A percentile compares a stretch with the other conserved stretches of the same genome.
Evolutionary conservation across 1,140 invertebrate genomes (phyloP).

Genomic region (Habropoda laboriosa): DNA sequence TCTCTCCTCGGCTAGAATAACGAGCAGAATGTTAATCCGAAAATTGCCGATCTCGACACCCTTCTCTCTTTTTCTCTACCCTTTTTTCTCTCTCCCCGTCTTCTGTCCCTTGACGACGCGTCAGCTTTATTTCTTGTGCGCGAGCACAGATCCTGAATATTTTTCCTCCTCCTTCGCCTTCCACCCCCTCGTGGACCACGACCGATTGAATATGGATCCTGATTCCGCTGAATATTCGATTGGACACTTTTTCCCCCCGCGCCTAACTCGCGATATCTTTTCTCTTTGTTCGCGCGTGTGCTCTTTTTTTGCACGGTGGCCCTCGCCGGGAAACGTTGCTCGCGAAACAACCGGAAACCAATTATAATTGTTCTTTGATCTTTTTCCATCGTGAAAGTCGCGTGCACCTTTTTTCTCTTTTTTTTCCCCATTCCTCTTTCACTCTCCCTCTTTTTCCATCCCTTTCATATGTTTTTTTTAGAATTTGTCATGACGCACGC

Average conservation of each 20-base stretch:
- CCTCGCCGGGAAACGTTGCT: neutral
- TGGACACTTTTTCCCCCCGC: too few relatives aligned
- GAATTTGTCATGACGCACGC: neutral
- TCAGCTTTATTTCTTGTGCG: constrained; percentile 9
- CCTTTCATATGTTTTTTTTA: neutral
- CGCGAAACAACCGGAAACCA: constrained; percentile 10
- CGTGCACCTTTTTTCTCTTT: neutral
- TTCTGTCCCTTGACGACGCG: neutral
- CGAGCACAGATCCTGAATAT: neutral
- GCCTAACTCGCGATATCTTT: constrained; percentile 25
- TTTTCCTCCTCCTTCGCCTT: too few relatives aligned
- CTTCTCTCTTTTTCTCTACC: neutral
- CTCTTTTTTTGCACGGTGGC: neutral
- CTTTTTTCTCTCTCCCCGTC: too few relatives aligned
- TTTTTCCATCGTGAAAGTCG: constrained; percentile 1
- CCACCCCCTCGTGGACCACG: neutral
- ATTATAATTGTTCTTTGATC: constrained; percentile 14
- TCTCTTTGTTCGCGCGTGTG: neutral
- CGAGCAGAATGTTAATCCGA: constrained; percentile 36
- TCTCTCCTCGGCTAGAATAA: neutral
- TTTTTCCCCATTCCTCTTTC: too few relatives aligned
- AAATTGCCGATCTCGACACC: constrained; percentile 44
- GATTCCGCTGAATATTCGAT: constrained; percentile 36
- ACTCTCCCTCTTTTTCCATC: neutral
- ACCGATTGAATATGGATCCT: constrained; percentile 10